Evolutionary conservation across 2,797 vertebrate genomes (phyloP), one percentile per base, ranked within the genome.

Genomic region (Anableps anableps): DNA sequence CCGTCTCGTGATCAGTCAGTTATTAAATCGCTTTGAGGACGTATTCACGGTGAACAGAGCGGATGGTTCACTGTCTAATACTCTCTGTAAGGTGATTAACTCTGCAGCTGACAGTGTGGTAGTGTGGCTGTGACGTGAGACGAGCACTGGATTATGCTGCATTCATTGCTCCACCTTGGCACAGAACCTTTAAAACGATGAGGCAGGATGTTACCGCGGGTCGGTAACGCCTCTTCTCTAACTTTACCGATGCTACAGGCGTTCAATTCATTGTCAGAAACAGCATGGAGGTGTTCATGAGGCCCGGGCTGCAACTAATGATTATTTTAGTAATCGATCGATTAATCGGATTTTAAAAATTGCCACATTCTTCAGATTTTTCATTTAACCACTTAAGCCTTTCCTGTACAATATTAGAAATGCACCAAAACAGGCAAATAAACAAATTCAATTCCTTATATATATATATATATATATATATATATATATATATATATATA

Each of bases 21-120:
- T 62, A 9, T 19, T 17, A 34, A 34, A 17, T 1, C 58, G 19
- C 14, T 48, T 48, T 8, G 50, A n/a, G 53, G 26, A 26, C 53
- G n/a, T 9, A 21, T 5, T 23, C 5, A 13, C 34, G 70, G 50
- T 38, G 82, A 71, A 51, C 80, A 75, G 70, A 73, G 70, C 19
- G 13, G 60, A 83, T 77, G 74, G 58, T 74, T 26, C 47, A 34
- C 3, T 55, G 75, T 80, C 51, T 90, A 87, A 91, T 86, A 60
- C 88, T 81, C 34, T 5, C 2, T 76, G 64, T 88, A 90, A 93
- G 87, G 83, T 70, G 94, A 92, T 95, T 92, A 94, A 66, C 73
- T 82, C 68, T 58, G 79, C 80, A 77, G 73, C 78, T 29, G 75
- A 62, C 74, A 45, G 62, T 68, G 51, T 13, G 50, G 68, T 51